Conservation (phyloP, 2,888 invertebrate species). For the Coecobrya sp. region DNA sequence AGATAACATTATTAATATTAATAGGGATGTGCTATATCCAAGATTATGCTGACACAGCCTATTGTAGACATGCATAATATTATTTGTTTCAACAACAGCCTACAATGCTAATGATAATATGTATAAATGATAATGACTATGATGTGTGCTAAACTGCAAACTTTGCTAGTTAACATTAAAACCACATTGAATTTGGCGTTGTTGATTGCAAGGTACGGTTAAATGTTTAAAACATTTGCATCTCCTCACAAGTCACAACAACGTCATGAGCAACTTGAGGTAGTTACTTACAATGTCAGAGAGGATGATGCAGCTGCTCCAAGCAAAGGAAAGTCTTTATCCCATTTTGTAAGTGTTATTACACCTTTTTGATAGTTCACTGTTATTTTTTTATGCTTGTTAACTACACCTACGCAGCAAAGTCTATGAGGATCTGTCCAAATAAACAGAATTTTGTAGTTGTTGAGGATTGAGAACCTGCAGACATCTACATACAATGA, state of each 20-base stretch:
- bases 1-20: not conserved
- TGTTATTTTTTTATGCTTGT: constrained; percentile 70
- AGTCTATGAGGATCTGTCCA: constrained; percentile 47
- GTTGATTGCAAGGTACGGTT: not conserved
- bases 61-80: not conserved
- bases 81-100: constrained; percentile 55
- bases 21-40: not conserved
- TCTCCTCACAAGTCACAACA: constrained; percentile 9
- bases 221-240: constrained; percentile 25
- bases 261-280: constrained; percentile 18
- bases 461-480: not conserved
- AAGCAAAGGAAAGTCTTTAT: constrained; percentile 54
- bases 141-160: constrained; percentile 41
- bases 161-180: constrained; percentile 51
- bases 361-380: constrained; percentile 73
- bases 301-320: not conserved
- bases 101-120: constrained; percentile 34
- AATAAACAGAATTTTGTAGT: constrained; percentile 7
- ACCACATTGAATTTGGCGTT: constrained; percentile 4
- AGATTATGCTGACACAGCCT: constrained; percentile 30
- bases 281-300: constrained; percentile 35
- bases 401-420: constrained; percentile 66
- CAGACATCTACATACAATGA: too few species aligned
- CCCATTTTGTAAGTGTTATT: constrained; percentile 72
- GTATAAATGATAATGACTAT: constrained; percentile 59